These are phyloP conservation scores for Echiichthys vipera DNA, from an alignment of 2,797 vertebrate species.

Conservation along the genomic window DNA sequence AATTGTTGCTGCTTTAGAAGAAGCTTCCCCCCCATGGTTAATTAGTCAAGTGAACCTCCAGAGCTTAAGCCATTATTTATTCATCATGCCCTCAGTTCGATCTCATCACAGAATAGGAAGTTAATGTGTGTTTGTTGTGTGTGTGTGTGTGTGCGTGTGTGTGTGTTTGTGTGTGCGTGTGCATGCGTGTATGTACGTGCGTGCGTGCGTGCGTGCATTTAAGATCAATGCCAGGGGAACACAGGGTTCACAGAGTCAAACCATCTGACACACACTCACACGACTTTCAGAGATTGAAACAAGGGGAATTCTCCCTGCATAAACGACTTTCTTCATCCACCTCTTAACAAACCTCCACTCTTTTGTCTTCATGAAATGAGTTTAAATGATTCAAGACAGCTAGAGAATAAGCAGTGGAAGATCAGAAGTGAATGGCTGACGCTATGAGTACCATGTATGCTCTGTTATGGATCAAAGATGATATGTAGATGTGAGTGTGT, in stretches of 20 bases:
- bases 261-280: conserved; percentile 3
- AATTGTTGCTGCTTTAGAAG: conserved; percentile 56
- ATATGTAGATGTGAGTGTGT: neutral
- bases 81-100: conserved; percentile 67
- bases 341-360: conserved; percentile 40
- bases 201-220: conserved; percentile 2
- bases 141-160: neutral
- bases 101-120: conserved; percentile 43
- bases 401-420: conserved; percentile 34
- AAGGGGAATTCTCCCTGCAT: conserved; percentile 18
- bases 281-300: conserved; percentile 36
- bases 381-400: conserved; percentile 42
- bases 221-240: conserved; percentile 36
- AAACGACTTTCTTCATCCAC: conserved; percentile 31
- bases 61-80: conserved; percentile 77
- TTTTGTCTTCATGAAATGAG: conserved; percentile 39
- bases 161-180: conserved; percentile 5
- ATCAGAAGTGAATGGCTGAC: conserved; percentile 52
- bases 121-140: conserved; percentile 13
- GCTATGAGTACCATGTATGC: conserved; percentile 7
- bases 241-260: conserved; percentile 53
- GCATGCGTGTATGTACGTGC: neutral
- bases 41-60: conserved; percentile 69
- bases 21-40: conserved; percentile 48
- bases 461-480: conserved; percentile 4